Evolutionary conservation across 2,888 invertebrate genomes (phyloP), one percentile per base, ranked within the genome.

Genomic region (Tolmerus cingulatus): DNA sequence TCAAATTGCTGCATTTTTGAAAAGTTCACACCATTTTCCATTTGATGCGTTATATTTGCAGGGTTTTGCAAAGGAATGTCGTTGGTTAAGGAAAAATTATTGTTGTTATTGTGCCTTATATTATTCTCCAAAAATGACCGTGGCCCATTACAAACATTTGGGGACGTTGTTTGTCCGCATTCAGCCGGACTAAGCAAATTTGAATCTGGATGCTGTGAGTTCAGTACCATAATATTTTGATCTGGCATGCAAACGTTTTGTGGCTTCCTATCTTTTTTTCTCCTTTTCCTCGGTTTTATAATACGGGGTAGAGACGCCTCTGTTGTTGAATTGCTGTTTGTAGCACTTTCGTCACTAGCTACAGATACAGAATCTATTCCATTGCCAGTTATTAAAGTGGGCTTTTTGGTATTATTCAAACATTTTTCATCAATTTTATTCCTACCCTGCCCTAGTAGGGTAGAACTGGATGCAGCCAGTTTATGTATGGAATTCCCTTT

Each of bases 181-280:
- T 76, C 57, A 57, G 7, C 4, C 57, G 37, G 5, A 66, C 57
- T 82, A 12, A 37, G 27, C 8, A 37, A 7, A 37, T 34, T 30
- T 81, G 81, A n/a, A 57, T 82, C 57, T 7, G 30, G n/a, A 5
- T 34, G 30, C 30, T 66, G 81, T 8, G 81, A 30, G 5, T 55
- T 23, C 34, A 46, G 12, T 14, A 46, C 43, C 23, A 85, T n/a
- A 19, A 74, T 46, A n/a, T 74, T 74, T 23, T 12, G 34, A 57
- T 87, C 86, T 9, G 87, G 79, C 9, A 87, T 8, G 23, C 88
- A 78, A 12, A 78, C 23, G 90, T 93, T 94, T 89, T 94, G 93
- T 51, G 96, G 96, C 93, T 97, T 96, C 90, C 97, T 94, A 91
- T 97, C 97, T 93, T 97, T 97, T 95, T 97, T 97, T 91, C 97